These are phyloP conservation scores for Squalus acanthias DNA, from an alignment of 2,797 vertebrate genomes.

Conservation along the genomic window DNA sequence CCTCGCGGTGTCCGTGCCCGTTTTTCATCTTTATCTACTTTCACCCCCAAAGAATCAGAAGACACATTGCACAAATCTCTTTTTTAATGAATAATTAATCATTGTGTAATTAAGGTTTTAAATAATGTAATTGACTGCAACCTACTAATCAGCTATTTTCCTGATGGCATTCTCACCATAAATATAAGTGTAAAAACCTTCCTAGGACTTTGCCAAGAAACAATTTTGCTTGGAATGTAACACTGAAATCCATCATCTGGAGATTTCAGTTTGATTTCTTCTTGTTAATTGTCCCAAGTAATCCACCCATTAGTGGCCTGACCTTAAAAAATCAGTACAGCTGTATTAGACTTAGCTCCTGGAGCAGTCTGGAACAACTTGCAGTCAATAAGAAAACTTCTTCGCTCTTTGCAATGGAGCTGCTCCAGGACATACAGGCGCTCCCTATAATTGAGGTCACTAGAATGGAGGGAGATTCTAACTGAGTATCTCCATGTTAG, in stretches of 20 bases:
- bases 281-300: not conserved
- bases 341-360: not conserved
- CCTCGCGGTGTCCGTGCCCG: too few relatives aligned
- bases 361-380: not conserved
- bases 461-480: not conserved
- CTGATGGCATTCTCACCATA: not conserved
- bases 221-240: not conserved
- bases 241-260: not conserved
- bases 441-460: not conserved
- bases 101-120: not conserved
- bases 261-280: not conserved
- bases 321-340: not conserved
- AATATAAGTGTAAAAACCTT: not conserved
- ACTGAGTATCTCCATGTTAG: not conserved
- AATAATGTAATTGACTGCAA: slow-evolving; percentile 15
- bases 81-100: not conserved
- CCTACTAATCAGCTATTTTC: slow-evolving; percentile 12
- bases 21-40: too few relatives aligned
- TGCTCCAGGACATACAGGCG: not conserved
- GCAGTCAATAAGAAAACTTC: not conserved
- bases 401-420: not conserved
- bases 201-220: not conserved
- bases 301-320: not conserved
- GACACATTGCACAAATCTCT: not conserved
- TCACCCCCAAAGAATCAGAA: not conserved